Percentiles rank a stretch among this genome's conserved stretches.
These are phyloP conservation scores for Labia minor DNA, from an alignment of 2,888 invertebrate genomes.

Conservation along the genomic window DNA sequence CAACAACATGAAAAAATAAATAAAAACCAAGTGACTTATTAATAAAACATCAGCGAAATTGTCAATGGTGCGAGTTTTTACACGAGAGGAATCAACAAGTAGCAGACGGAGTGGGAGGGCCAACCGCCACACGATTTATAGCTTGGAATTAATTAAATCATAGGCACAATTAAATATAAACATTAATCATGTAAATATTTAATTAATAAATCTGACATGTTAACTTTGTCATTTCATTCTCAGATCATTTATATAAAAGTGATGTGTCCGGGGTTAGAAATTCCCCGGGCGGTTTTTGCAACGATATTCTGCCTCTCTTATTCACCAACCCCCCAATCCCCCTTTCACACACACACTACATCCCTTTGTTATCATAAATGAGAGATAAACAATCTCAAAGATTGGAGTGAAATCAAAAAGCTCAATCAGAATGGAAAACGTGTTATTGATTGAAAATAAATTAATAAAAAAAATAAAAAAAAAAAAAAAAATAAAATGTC, in stretches of 20 bases:
- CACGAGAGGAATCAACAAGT: constrained; percentile 8
- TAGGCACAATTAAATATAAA: constrained; percentile 1
- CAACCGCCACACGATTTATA: background rate
- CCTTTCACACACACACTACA: no score
- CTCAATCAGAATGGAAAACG: no score
- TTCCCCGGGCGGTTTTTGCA: background rate
- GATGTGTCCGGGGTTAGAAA: background rate
- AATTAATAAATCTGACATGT: constrained; percentile 5
- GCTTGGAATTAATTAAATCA: background rate
- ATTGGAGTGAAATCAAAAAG: no score
- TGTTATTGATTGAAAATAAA: no score
- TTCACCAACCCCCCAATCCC: no score
- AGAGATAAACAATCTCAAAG: no score
- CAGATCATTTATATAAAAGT: background rate
- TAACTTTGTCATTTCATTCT: constrained; percentile 2
- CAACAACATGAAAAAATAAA: background rate
- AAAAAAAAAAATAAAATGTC: no score
- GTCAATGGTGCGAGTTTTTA: constrained; percentile 13
- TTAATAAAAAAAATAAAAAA: no score
- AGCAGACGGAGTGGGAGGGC: background rate
- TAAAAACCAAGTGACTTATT: background rate
- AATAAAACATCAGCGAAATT: constrained; percentile 13
- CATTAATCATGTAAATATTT: background rate
- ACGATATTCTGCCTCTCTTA: no score
- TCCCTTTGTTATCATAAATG: no score